Conservation (phyloP, 2,113 vertebrate genomes). For the Pangasianodon hypophthalmus region DNA sequence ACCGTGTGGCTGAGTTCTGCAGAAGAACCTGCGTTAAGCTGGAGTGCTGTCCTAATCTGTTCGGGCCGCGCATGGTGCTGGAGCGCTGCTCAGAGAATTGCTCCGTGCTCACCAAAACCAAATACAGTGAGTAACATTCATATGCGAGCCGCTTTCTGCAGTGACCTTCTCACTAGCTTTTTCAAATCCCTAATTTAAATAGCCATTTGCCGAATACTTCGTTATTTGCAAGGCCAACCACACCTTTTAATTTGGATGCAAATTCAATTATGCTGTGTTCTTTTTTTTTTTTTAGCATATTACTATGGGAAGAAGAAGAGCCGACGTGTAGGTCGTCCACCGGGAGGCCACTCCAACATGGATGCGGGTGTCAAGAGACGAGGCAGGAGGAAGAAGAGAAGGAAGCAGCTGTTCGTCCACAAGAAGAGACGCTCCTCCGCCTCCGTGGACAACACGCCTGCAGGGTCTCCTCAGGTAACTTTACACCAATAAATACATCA, state of each 20-base stretch:
- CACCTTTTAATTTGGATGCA: neutral
- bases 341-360: conserved; percentile 88
- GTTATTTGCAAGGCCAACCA: neutral
- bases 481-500: neutral
- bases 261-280: neutral
- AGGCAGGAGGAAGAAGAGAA: conserved; percentile 89
- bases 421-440: conserved; percentile 93
- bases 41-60: conserved; percentile 96
- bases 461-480: conserved; percentile 90
- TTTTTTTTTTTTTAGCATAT: conserved; percentile 76
- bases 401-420: conserved; percentile 95
- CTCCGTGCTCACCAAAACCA: conserved; percentile 96
- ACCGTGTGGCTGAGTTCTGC: conserved; percentile 94
- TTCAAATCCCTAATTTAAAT: neutral
- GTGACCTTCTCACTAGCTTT: neutral
- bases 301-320: conserved; percentile 95
- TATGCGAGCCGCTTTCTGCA: neutral
- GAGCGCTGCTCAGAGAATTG: conserved; percentile 97
- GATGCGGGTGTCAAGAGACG: conserved; percentile 90
- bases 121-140: conserved; percentile 87
- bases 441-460: conserved; percentile 92
- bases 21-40: conserved; percentile 93
- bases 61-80: conserved; percentile 93
- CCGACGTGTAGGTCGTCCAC: conserved; percentile 88
- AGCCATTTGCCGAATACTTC: neutral